These are phyloP conservation scores for Heliconius charithonia DNA, from an alignment of 2,888 invertebrate species.

Conservation along the genomic window DNA sequence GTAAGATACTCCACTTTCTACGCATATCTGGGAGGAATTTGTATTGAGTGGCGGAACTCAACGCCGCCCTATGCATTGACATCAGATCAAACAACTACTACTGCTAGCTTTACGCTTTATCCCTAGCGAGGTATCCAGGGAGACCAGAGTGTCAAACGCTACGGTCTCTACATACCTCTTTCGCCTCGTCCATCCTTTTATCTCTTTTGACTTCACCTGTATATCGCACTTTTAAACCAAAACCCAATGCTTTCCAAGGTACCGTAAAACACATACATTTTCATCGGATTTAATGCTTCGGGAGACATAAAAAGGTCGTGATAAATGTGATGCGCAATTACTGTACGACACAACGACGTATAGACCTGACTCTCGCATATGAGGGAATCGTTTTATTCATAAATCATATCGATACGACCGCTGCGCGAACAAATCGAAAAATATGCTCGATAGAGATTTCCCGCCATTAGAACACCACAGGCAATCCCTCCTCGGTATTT, in stretches of 20 bases:
- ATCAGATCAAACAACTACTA: too few relatives aligned
- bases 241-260: not conserved
- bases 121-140: too few relatives aligned
- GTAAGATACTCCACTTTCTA: too few relatives aligned
- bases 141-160: too few relatives aligned
- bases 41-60: too few relatives aligned
- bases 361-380: too few relatives aligned
- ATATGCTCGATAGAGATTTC: conserved; percentile 66
- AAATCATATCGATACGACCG: conserved; percentile 42
- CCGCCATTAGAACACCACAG: conserved; percentile 54
- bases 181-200: not conserved
- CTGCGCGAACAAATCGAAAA: conserved; percentile 63
- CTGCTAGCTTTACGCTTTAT: too few relatives aligned
- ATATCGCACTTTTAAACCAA: not conserved
- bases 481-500: conserved; percentile 41
- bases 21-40: too few relatives aligned
- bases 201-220: not conserved
- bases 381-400: too few relatives aligned
- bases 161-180: too few relatives aligned
- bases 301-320: conserved; percentile 56
- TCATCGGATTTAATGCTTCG: conserved; percentile 54
- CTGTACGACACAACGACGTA: conserved; percentile 41
- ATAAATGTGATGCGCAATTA: conserved; percentile 55
- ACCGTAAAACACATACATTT: conserved; percentile 28
- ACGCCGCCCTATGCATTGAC: too few relatives aligned